A percentile compares a stretch with the other conserved stretches of the same genome.
phyloP scores from a whole-genome alignment of 2,888 invertebrate species.

The Tuta absoluta region DNA sequence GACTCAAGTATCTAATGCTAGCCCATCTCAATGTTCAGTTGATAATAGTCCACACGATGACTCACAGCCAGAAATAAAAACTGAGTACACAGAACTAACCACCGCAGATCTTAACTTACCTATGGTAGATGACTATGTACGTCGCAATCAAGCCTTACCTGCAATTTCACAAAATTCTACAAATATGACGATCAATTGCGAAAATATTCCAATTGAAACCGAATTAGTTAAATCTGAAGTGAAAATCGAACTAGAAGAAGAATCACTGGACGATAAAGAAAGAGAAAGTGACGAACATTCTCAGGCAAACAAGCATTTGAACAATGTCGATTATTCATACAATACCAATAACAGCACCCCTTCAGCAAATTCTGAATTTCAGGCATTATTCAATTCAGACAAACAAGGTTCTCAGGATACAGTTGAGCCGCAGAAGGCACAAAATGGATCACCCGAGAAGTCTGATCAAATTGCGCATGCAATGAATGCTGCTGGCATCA shows the following conservation, averaged over 20 bases:
- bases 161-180: constrained; percentile 47
- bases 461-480: constrained; percentile 72
- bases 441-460: constrained; percentile 56
- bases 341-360: constrained; percentile 37
- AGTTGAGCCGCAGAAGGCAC: constrained; percentile 41
- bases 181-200: constrained; percentile 44
- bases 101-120: constrained; percentile 69
- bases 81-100: constrained; percentile 74
- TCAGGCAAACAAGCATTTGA: constrained; percentile 42
- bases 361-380: constrained; percentile 37
- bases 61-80: constrained; percentile 61
- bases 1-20: constrained; percentile 71
- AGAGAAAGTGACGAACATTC: constrained; percentile 46
- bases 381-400: constrained; percentile 36
- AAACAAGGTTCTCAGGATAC: constrained; percentile 33
- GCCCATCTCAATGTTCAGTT: constrained; percentile 70
- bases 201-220: constrained; percentile 54
- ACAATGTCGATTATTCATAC: constrained; percentile 46
- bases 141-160: constrained; percentile 50
- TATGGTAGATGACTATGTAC: constrained; percentile 60
- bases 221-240: constrained; percentile 55
- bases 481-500: constrained; percentile 75
- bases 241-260: constrained; percentile 60
- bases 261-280: constrained; percentile 49
- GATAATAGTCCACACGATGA: constrained; percentile 66